Conservation (phyloP, 2,113 vertebrate genomes). For the Mohoua ochrocephala region DNA sequence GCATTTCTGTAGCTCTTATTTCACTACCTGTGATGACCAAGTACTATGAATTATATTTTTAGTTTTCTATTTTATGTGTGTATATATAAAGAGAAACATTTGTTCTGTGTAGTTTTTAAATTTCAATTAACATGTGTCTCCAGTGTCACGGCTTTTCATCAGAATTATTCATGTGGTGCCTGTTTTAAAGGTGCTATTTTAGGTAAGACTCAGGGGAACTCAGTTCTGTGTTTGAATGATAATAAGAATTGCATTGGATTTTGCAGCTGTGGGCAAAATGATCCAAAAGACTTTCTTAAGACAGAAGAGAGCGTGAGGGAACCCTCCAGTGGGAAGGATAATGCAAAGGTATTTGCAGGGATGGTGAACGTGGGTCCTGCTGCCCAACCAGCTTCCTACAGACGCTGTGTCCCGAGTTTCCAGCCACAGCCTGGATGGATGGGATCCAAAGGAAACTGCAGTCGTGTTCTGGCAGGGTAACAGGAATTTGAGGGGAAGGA, state of each 20-base stretch:
- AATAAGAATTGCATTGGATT: constrained; percentile 2
- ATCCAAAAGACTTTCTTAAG: constrained; percentile 29
- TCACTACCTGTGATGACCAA: not conserved
- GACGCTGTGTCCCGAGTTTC: not conserved
- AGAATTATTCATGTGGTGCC: not conserved
- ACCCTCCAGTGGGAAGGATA: not conserved
- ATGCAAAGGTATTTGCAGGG: not conserved
- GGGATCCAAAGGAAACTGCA: not conserved
- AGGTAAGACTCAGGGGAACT: not conserved
- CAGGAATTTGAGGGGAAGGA: not conserved
- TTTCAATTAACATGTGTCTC: not conserved
- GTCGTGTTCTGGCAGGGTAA: not conserved
- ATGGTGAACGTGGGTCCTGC: not conserved
- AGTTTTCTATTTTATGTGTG: not conserved
- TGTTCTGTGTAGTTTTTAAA: not conserved
- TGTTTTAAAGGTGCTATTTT: constrained; percentile 24
- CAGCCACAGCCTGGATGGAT: not conserved
- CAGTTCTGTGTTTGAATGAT: not conserved
- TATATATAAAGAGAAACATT: not conserved
- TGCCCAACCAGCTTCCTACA: not conserved
- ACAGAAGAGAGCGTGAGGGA: not conserved
- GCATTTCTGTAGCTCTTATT: constrained; percentile 28
- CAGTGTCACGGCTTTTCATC: not conserved
- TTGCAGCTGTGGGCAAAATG: constrained; percentile 17
- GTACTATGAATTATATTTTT: not conserved